These are phyloP conservation scores for Leucopsar rothschildi DNA, from an alignment of 2,113 vertebrate genomes.

Conservation along the genomic window DNA sequence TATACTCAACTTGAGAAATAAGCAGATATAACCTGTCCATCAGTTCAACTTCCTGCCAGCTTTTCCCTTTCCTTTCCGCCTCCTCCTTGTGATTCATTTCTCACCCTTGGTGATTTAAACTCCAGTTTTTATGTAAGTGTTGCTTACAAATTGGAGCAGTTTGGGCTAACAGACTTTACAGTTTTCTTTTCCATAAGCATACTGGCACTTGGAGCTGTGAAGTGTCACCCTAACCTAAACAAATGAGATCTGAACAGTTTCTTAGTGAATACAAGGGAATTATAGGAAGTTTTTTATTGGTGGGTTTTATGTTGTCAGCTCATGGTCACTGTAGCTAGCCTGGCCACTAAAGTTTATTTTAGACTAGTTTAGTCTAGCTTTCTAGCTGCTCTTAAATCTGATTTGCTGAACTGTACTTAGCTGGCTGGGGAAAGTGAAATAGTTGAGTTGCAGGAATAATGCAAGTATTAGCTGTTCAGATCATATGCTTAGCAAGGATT, in stretches of 20 bases:
- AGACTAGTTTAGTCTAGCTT: not conserved
- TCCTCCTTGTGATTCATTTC: not conserved
- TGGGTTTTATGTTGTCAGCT: not conserved
- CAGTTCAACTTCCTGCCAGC: not conserved
- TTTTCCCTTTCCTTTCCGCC: not conserved
- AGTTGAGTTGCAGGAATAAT: slow-evolving; percentile 45
- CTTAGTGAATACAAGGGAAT: not conserved
- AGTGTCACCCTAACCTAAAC: not conserved
- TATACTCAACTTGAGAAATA: not conserved
- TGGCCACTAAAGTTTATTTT: not conserved
- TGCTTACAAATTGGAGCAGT: not conserved
- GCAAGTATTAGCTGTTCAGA: not conserved
- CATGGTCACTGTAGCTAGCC: not conserved
- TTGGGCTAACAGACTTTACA: not conserved
- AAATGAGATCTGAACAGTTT: not conserved
- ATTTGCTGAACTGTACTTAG: slow-evolving; percentile 19
- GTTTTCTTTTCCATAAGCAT: not conserved
- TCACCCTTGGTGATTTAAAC: not conserved
- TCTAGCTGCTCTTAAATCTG: not conserved
- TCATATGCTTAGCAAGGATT: not conserved
- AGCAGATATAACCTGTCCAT: not conserved
- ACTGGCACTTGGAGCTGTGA: not conserved
- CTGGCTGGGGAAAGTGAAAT: slow-evolving; percentile 1
- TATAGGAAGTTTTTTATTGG: not conserved
- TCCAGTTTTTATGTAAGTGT: not conserved